Evolutionary conservation across 2,113 vertebrate species (phyloP).

Genomic region (Psilopogon haemacephalus): DNA sequence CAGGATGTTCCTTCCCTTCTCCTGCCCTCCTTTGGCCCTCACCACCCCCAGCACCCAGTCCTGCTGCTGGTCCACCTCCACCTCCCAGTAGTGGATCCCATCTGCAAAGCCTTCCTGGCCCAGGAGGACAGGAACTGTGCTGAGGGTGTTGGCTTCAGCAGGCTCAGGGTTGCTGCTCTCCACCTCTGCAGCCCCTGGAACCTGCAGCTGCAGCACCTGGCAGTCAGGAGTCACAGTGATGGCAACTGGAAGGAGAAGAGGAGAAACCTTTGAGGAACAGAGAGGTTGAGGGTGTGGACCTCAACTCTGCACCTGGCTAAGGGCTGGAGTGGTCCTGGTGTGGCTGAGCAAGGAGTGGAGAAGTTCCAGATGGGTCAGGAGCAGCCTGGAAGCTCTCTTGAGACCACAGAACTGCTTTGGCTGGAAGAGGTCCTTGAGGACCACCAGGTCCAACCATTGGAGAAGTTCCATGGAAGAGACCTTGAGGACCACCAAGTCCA

Average conservation of each 20-base stretch:
- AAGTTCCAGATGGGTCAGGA: background rate
- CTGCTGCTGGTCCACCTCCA: background rate
- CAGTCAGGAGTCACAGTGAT: background rate
- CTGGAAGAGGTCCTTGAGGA: too few relatives aligned
- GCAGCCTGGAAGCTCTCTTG: too few relatives aligned
- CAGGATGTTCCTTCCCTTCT: background rate
- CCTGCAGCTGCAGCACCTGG: background rate
- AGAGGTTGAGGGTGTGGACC: too few relatives aligned
- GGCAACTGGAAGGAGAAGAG: background rate
- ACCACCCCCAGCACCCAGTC: background rate
- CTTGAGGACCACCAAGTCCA: too few relatives aligned
- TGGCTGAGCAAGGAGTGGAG: too few relatives aligned
- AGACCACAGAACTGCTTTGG: too few relatives aligned
- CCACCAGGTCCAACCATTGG: too few relatives aligned
- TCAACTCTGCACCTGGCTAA: rapidly evolving
- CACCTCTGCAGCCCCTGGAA: background rate
- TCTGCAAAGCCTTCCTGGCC: background rate
- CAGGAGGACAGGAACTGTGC: background rate
- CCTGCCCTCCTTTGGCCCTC: background rate
- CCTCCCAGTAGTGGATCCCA: background rate
- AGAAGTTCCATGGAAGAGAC: too few relatives aligned
- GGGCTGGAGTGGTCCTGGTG: background rate
- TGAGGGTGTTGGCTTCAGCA: background rate
- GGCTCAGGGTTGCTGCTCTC: background rate
- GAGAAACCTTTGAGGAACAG: background rate